These are phyloP conservation scores for Macquaria australasica DNA, from an alignment of 2,113 vertebrate species.

Conservation along the genomic window DNA sequence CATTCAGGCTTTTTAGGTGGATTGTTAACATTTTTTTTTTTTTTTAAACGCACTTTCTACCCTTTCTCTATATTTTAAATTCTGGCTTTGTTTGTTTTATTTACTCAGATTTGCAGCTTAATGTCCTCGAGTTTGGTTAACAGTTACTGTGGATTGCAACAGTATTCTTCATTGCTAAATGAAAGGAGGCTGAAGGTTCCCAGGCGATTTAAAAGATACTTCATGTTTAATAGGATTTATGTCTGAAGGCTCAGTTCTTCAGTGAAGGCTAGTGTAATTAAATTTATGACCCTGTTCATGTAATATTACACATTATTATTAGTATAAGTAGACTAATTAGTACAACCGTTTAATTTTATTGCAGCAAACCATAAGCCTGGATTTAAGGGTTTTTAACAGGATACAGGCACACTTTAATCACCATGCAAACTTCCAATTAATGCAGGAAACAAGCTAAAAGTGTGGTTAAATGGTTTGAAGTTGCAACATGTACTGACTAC, in stretches of 20 bases:
- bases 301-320: constrained; percentile 58
- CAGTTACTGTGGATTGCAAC: constrained; percentile 21
- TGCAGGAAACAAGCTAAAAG: not conserved
- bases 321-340: constrained; percentile 56
- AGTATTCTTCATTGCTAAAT: constrained; percentile 12
- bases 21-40: not conserved
- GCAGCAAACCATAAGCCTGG: constrained; percentile 23
- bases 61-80: not conserved
- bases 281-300: constrained; percentile 60
- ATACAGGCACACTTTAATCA: not conserved
- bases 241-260: constrained; percentile 59
- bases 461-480: not conserved
- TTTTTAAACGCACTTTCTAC: not conserved
- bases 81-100: constrained; percentile 15
- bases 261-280: constrained; percentile 50
- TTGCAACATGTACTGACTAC: not conserved
- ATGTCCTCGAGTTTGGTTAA: constrained; percentile 9
- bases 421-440: constrained; percentile 4
- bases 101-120: not conserved
- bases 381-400: constrained; percentile 33
- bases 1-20: not conserved
- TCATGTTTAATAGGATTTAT: constrained; percentile 57
- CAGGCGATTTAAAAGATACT: constrained; percentile 46
- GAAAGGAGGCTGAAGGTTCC: constrained; percentile 35
- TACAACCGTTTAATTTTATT: constrained; percentile 39